These are phyloP conservation scores for Trichopria drosophilae DNA, from an alignment of 2,888 invertebrate genomes.

Conservation along the genomic window DNA sequence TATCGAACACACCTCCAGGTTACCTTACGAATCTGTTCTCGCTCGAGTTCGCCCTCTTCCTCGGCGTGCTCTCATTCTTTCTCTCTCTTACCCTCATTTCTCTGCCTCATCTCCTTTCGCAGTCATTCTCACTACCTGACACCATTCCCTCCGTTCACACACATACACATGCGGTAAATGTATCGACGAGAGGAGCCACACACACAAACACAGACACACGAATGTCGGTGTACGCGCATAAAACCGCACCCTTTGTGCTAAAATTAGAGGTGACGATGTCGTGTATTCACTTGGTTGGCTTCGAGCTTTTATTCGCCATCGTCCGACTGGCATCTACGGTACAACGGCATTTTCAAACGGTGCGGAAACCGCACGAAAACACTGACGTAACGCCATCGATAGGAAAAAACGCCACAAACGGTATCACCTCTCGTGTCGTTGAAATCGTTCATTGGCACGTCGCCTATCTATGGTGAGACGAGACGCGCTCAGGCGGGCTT, in stretches of 20 bases:
- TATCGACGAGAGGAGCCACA: background rate
- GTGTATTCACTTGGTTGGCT: conserved; percentile 49
- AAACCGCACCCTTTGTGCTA: conserved; percentile 55
- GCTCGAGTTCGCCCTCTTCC: conserved; percentile 3
- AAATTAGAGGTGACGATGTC: conserved; percentile 54
- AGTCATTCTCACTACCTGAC: background rate
- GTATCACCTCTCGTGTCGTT: too few relatives aligned
- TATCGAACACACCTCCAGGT: too few relatives aligned
- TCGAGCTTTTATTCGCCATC: conserved; percentile 46
- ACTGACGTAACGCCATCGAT: too few relatives aligned
- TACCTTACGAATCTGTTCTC: too few relatives aligned
- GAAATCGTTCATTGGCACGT: too few relatives aligned
- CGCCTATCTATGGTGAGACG: too few relatives aligned
- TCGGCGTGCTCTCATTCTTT: conserved; percentile 7
- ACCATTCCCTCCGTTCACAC: conserved; percentile 6
- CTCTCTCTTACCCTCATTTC: too few relatives aligned
- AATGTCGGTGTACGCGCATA: too few relatives aligned
- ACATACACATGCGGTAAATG: background rate
- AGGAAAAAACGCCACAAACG: too few relatives aligned
- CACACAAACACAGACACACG: too few relatives aligned
- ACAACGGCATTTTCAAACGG: conserved; percentile 9
- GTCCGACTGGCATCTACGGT: conserved; percentile 42
- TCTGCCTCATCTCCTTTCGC: too few relatives aligned
- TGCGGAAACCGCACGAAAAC: conserved; percentile 11
- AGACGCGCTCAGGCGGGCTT: too few relatives aligned